Conservation (phyloP, 2,797 vertebrate species). For the Dryobates pubescens region DNA sequence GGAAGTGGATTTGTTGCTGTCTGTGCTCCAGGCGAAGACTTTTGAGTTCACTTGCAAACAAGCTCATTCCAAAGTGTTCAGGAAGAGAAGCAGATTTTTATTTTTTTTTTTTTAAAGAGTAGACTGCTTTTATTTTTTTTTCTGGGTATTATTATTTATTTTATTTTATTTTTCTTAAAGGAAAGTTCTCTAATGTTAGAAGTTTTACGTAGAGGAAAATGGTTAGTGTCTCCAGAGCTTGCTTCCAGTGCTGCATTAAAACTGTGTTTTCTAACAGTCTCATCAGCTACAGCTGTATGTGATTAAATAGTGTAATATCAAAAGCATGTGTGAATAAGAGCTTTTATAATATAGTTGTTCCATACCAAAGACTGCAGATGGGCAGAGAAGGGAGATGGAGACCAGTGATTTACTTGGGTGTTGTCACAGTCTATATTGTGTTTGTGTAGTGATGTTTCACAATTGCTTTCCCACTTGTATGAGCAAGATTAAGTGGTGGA, state of each 20-base stretch:
- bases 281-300: conserved; percentile 80
- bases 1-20: conserved; percentile 36
- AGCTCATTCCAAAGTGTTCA: conserved; percentile 33
- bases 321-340: conserved; percentile 80
- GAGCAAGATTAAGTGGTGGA: neutral
- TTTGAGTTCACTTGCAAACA: conserved; percentile 45
- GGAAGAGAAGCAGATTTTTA: conserved; percentile 36
- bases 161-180: conserved; percentile 23
- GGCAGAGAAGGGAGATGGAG: conserved; percentile 46
- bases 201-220: conserved; percentile 69
- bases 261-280: conserved; percentile 79
- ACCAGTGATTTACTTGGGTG: conserved; percentile 45
- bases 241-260: conserved; percentile 74
- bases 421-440: neutral
- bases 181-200: conserved; percentile 63
- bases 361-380: conserved; percentile 72
- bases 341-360: conserved; percentile 77
- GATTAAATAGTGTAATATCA: conserved; percentile 83
- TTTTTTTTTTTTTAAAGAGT: neutral
- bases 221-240: conserved; percentile 77
- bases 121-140: neutral
- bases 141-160: neutral
- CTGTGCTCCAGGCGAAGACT: conserved; percentile 26
- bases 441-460: neutral
- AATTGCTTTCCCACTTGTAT: neutral